Percentiles rank a stretch among this genome's conserved stretches.
Conservation (phyloP, 1,140 invertebrate species). For the Aricia agestis region DNA sequence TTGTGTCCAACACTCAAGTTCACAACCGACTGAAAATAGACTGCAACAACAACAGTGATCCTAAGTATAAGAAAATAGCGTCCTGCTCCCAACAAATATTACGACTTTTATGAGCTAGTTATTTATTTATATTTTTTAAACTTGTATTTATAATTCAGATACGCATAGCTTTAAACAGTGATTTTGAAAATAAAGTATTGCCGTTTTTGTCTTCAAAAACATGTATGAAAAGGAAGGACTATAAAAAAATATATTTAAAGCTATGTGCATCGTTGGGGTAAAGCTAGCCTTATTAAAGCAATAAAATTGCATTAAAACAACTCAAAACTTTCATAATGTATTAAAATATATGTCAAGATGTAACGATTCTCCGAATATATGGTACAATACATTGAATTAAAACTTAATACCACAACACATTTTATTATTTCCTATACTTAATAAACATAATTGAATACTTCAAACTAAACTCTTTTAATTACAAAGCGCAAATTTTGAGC, state of each 20-base stretch:
- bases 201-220: neutral
- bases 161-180: neutral
- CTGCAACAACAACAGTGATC: conserved; percentile 30
- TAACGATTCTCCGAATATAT: conserved; percentile 4
- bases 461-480: neutral
- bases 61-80: conserved; percentile 50
- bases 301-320: conserved; percentile 4
- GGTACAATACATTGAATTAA: conserved; percentile 12
- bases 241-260: neutral
- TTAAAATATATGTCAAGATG: conserved; percentile 14
- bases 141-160: neutral
- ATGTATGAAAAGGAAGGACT: neutral
- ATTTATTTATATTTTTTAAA: conserved; percentile 8
- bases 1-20: conserved; percentile 48
- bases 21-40: conserved; percentile 39
- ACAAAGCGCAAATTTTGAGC: neutral
- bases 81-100: conserved; percentile 61
- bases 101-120: conserved; percentile 52
- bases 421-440: neutral
- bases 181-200: no score
- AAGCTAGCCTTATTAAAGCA: neutral
- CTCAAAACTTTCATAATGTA: conserved; percentile 6
- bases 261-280: neutral
- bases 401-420: neutral
- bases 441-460: neutral